Percentiles rank a stretch among this genome's conserved stretches.
phyloP scores from a whole-genome alignment of 2,797 vertebrate species.

The Lophotriccus pileatus region DNA sequence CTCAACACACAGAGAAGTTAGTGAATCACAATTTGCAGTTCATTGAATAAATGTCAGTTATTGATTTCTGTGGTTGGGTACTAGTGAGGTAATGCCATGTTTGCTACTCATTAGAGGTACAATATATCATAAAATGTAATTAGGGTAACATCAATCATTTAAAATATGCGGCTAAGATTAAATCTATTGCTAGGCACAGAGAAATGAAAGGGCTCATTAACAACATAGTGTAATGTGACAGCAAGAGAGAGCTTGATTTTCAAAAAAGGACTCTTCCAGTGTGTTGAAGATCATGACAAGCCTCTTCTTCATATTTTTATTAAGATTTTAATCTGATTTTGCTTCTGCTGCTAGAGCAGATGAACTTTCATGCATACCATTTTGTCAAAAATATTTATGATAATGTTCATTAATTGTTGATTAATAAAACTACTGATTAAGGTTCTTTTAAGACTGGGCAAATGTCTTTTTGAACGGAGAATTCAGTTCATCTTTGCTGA shows the following conservation, averaged over 20 bases:
- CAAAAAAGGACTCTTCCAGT: slow-evolving; percentile 13
- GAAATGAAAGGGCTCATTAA: slow-evolving; percentile 63
- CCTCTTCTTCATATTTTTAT: slow-evolving; percentile 48
- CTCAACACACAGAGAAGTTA: slow-evolving; percentile 67
- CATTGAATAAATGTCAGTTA: slow-evolving; percentile 74
- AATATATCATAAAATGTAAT: slow-evolving; percentile 66
- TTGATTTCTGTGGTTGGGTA: slow-evolving; percentile 62
- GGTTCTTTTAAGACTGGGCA: not conserved
- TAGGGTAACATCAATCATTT: slow-evolving; percentile 62
- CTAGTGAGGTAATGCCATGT: slow-evolving; percentile 58
- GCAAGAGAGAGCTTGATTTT: slow-evolving; percentile 15
- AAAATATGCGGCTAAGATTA: slow-evolving; percentile 57
- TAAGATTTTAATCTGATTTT: slow-evolving; percentile 58
- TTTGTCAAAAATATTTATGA: slow-evolving; percentile 37
- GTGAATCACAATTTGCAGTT: slow-evolving; percentile 74
- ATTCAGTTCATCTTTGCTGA: not conserved
- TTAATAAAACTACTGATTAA: slow-evolving; percentile 6
- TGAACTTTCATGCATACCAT: slow-evolving; percentile 1
- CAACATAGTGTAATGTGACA: slow-evolving; percentile 35
- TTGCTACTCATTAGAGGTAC: slow-evolving; percentile 63
- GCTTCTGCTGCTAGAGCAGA: not conserved
- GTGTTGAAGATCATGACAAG: slow-evolving; percentile 21
- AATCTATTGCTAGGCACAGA: slow-evolving; percentile 43
- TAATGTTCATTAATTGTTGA: slow-evolving; percentile 14
- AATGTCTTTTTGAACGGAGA: not conserved